phyloP scores from a whole-genome alignment of 1,140 invertebrate genomes.

The Sycobia sp. region DNA sequence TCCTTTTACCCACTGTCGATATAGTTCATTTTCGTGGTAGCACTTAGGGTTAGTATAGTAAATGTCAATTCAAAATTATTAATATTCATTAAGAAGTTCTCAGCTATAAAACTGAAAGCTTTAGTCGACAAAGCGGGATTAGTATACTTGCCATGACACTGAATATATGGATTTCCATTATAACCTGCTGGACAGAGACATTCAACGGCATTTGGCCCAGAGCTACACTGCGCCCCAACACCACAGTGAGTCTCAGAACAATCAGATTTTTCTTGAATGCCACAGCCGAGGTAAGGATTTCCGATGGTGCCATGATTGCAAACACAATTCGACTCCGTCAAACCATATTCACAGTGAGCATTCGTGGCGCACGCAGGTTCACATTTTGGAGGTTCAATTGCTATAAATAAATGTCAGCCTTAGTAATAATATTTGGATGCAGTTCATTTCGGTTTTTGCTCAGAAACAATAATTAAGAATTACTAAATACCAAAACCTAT shows the following conservation, averaged over 20 bases:
- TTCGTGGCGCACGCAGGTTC: constrained; percentile 79
- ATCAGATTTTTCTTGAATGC: constrained; percentile 70
- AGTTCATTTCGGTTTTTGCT: too few relatives aligned
- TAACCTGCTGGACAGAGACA: constrained; percentile 83
- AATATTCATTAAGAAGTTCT: constrained; percentile 1
- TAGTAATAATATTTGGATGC: too few relatives aligned
- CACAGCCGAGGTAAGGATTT: constrained; percentile 86
- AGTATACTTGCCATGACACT: constrained; percentile 69
- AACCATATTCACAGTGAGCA: constrained; percentile 85
- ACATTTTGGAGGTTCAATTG: constrained; percentile 78
- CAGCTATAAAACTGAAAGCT: constrained; percentile 24
- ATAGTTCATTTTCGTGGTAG: constrained; percentile 10
- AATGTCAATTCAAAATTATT: constrained; percentile 10
- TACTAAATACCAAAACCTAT: too few relatives aligned
- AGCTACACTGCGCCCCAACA: constrained; percentile 75
- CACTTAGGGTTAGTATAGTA: constrained; percentile 6
- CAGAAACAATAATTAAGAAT: too few relatives aligned
- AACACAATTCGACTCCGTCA: constrained; percentile 74
- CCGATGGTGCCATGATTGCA: constrained; percentile 83
- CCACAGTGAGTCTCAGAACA: constrained; percentile 79
- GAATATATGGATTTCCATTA: constrained; percentile 83
- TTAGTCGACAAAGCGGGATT: constrained; percentile 23
- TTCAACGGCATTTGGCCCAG: constrained; percentile 74
- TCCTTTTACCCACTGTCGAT: background rate
- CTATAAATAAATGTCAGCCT: constrained; percentile 62